phyloP scores from a whole-genome alignment of 2,797 vertebrate species.

The Enteromius anoplus region DNA sequence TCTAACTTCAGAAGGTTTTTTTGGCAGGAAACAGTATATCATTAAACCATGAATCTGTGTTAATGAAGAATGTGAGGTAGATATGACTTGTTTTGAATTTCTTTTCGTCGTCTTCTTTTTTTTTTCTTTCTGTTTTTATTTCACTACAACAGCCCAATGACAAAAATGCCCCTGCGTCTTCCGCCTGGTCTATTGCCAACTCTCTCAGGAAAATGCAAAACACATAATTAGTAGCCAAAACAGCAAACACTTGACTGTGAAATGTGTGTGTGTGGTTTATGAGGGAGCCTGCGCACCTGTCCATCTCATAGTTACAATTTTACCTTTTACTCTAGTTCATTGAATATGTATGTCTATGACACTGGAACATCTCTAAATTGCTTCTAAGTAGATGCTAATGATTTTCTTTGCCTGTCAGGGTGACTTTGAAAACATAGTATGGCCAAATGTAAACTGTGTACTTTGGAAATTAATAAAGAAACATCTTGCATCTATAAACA shows the following conservation, averaged over 20 bases:
- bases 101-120: not conserved
- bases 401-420: not conserved
- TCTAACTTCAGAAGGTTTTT: not conserved
- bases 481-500: not conserved
- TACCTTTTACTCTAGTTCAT: constrained; percentile 23
- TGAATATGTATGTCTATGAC: constrained; percentile 32
- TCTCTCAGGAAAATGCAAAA: constrained; percentile 43
- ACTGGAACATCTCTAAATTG: constrained; percentile 26
- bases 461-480: not conserved
- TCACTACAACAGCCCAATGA: constrained; percentile 13
- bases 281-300: constrained; percentile 2
- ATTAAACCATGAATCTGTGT: constrained; percentile 22
- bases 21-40: not conserved
- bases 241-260: constrained; percentile 12
- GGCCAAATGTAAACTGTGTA: not conserved
- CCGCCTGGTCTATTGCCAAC: constrained; percentile 15
- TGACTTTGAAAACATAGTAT: constrained; percentile 7
- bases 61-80: constrained; percentile 6
- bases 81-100: constrained; percentile 27
- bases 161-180: constrained; percentile 19
- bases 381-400: constrained; percentile 16
- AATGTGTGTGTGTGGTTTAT: constrained; percentile 13
- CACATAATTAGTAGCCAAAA: constrained; percentile 44
- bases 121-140: constrained; percentile 2
- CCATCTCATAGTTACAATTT: constrained; percentile 17